Evolutionary conservation across 2,797 vertebrate species (phyloP).

Genomic region (Halcyon leucocephala): DNA sequence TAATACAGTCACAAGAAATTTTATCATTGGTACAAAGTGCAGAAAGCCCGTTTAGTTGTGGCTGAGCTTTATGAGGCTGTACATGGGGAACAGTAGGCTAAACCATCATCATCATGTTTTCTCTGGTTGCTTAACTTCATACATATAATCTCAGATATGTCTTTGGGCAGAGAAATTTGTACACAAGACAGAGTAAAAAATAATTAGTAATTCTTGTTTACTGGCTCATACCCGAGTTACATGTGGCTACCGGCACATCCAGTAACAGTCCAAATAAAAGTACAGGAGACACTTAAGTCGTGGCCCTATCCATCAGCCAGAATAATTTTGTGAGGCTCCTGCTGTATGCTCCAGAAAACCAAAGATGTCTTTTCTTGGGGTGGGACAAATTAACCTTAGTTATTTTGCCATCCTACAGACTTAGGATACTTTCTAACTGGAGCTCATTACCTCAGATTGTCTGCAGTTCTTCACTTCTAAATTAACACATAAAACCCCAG

Average conservation of each 20-base stretch:
- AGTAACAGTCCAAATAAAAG: background rate
- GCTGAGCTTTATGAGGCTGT: background rate
- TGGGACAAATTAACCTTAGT: background rate
- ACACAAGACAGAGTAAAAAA: background rate
- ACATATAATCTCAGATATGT: background rate
- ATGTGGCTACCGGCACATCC: background rate
- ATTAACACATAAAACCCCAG: background rate
- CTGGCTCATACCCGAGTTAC: background rate
- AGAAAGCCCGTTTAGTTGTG: background rate
- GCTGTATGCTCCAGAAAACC: background rate
- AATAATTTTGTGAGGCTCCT: background rate
- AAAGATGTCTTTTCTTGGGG: background rate
- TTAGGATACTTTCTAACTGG: background rate
- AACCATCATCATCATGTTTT: fast-evolving
- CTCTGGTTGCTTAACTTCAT: background rate
- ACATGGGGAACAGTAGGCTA: background rate
- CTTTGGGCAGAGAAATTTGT: background rate
- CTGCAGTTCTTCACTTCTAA: background rate
- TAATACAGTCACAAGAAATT: background rate
- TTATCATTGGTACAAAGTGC: background rate
- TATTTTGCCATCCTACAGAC: background rate
- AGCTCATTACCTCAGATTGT: background rate
- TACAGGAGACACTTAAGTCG: background rate
- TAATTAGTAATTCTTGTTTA: background rate
- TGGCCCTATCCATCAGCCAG: background rate